Percentiles rank a stretch among this genome's conserved stretches.
Evolutionary conservation across 2,797 vertebrate genomes (phyloP).

Genomic region (Iguana delicatissima): DNA sequence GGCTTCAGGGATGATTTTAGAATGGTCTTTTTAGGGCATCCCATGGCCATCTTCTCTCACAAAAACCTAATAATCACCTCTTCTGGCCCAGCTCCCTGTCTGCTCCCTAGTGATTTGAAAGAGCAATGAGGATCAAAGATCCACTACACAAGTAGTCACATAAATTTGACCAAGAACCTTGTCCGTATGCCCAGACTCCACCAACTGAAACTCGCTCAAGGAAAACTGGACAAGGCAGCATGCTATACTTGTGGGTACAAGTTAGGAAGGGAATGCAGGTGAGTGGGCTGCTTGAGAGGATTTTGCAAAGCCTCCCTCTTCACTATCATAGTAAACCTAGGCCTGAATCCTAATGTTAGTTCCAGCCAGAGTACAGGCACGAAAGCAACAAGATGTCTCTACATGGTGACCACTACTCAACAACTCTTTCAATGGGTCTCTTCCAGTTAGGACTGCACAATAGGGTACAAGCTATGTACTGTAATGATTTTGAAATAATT

Average conservation of each 20-base stretch:
- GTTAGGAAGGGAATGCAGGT: not conserved
- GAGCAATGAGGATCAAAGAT: not conserved
- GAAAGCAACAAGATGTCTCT: too few species aligned
- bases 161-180: not conserved
- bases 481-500: slow-evolving; percentile 22
- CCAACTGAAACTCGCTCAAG: not conserved
- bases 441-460: too few species aligned
- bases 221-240: not conserved
- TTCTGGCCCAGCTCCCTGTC: not conserved
- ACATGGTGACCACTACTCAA: too few species aligned
- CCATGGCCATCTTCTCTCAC: not conserved
- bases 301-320: not conserved
- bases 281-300: not conserved
- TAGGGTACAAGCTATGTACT: not conserved
- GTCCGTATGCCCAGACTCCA: not conserved
- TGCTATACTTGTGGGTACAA: not conserved
- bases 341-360: too few species aligned
- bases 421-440: too few species aligned
- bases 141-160: not conserved
- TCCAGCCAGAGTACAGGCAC: too few species aligned
- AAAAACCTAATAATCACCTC: not conserved
- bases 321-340: not conserved
- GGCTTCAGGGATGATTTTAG: not conserved
- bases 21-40: not conserved
- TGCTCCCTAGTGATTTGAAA: not conserved